phyloP scores from a whole-genome alignment of 2,113 vertebrate species.

The Gorsachius goisagi region DNA sequence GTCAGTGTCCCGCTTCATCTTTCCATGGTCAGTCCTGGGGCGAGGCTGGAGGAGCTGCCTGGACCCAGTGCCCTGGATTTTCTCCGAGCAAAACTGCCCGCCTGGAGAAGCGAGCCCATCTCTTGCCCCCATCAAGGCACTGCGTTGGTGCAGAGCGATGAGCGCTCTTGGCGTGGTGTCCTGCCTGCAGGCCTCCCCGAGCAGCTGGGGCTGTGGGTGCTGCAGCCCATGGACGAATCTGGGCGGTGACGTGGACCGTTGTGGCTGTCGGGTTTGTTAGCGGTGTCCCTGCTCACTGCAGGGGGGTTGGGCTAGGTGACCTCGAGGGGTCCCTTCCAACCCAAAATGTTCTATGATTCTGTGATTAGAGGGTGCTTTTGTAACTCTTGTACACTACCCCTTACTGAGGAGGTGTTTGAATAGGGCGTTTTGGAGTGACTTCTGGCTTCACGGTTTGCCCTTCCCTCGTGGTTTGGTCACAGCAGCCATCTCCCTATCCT shows the following conservation, averaged over 20 bases:
- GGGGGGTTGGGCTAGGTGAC: no score
- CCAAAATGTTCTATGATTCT: no score
- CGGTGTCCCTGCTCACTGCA: no score
- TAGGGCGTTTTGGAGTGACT: background rate
- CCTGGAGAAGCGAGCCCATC: no score
- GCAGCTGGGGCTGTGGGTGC: background rate
- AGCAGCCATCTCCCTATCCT: fast-evolving
- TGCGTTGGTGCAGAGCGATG: fast-evolving
- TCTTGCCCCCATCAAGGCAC: fast-evolving
- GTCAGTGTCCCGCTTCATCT: no score
- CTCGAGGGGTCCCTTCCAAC: no score
- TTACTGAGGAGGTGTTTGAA: background rate
- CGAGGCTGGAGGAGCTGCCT: background rate
- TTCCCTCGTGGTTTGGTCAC: background rate
- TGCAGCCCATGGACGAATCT: background rate
- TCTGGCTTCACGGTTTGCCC: fast-evolving
- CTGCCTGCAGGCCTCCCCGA: background rate
- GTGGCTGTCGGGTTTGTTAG: background rate
- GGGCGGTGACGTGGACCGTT: background rate
- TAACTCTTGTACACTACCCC: background rate
- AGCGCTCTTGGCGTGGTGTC: fast-evolving
- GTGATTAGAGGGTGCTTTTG: background rate
- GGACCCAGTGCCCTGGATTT: background rate
- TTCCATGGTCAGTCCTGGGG: background rate
- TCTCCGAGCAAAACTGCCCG: background rate